These are phyloP conservation scores for Megaleporinus macrocephalus DNA, from an alignment of 2,113 vertebrate species.

Conservation along the genomic window DNA sequence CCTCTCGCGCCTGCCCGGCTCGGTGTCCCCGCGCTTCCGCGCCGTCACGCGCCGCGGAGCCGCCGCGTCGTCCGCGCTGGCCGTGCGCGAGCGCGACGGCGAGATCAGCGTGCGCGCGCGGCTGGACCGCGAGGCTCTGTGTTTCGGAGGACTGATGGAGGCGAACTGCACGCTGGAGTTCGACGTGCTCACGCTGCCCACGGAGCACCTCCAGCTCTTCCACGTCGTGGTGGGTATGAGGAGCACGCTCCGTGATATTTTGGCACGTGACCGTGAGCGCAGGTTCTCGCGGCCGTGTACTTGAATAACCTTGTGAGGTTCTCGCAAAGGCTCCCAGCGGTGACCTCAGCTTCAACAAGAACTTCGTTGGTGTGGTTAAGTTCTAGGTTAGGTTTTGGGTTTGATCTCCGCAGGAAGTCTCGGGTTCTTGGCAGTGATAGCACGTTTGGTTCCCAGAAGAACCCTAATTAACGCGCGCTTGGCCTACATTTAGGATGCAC, in stretches of 20 bases:
- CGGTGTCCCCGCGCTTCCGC: slow-evolving; percentile 87
- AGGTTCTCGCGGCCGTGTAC: too few relatives aligned
- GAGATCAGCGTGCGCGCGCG: slow-evolving; percentile 92
- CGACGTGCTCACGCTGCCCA: slow-evolving; percentile 95
- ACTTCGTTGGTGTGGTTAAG: too few relatives aligned
- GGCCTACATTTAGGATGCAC: too few relatives aligned
- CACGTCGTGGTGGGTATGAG: slow-evolving; percentile 75
- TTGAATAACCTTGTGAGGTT: too few relatives aligned
- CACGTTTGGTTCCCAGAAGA: too few relatives aligned
- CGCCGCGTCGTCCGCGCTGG: slow-evolving; percentile 79
- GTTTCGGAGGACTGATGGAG: slow-evolving; percentile 82
- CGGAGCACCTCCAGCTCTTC: slow-evolving; percentile 94
- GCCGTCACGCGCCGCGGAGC: slow-evolving; percentile 86
- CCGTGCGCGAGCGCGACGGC: slow-evolving; percentile 91
- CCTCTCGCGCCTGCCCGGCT: slow-evolving; percentile 86
- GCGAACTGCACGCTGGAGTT: slow-evolving; percentile 96
- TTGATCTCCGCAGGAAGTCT: too few relatives aligned
- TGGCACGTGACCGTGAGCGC: too few relatives aligned
- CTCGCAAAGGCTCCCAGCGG: too few relatives aligned
- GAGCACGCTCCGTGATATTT: background rate
- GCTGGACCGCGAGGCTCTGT: slow-evolving; percentile 97
- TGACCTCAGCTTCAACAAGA: too few relatives aligned
- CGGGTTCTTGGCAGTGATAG: too few relatives aligned
- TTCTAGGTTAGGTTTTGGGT: too few relatives aligned
- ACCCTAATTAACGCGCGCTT: too few relatives aligned